Conservation (phyloP, 2,888 invertebrate genomes). For the Drosophila kokeensis region DNA sequence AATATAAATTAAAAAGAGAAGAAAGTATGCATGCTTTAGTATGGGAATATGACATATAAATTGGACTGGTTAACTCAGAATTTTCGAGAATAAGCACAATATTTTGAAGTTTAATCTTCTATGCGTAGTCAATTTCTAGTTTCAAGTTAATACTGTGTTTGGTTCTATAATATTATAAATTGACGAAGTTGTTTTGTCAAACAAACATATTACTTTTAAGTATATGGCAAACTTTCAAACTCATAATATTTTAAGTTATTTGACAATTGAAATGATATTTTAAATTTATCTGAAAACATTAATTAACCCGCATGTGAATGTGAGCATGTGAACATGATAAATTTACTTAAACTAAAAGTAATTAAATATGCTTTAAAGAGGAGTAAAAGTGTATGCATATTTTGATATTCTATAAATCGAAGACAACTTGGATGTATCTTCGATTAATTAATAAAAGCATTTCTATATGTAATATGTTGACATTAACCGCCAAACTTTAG, state of each 20-base stretch:
- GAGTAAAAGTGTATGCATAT: background rate
- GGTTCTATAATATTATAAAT: background rate
- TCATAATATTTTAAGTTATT: background rate
- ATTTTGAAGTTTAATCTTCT: background rate
- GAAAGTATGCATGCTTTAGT: background rate
- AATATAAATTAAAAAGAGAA: background rate
- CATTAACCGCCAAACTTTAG: constrained; percentile 26
- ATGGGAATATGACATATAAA: background rate
- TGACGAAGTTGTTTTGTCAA: background rate
- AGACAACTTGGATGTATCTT: background rate
- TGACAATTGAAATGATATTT: background rate
- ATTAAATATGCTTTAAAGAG: background rate
- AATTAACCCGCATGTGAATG: background rate
- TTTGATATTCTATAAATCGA: background rate
- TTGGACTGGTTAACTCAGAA: background rate
- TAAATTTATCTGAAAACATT: background rate
- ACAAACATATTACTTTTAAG: background rate
- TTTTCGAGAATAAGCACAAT: background rate
- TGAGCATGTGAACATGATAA: background rate
- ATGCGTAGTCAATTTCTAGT: background rate
- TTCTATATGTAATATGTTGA: constrained; percentile 10
- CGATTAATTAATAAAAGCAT: background rate
- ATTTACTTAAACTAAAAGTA: background rate
- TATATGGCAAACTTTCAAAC: background rate
- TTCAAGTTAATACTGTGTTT: background rate